Base-by-base conservation (phyloP, 2,113 vertebrate species). In the Ictalurus furcatus region DNA sequence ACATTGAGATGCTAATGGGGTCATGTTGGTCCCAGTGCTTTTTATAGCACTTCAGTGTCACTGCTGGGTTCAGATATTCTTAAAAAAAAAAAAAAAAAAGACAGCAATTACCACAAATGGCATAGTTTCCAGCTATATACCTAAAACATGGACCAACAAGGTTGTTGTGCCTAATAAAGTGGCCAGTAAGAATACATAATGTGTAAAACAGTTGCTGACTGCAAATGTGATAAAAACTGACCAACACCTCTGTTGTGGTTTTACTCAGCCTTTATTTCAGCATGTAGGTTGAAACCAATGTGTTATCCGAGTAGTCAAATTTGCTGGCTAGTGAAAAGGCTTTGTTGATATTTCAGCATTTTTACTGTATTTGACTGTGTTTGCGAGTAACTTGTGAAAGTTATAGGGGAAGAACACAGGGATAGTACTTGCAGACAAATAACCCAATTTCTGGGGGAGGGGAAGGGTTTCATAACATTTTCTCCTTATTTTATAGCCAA, bases 281-380 rank as follows among this genome's bases (percentile, higher is more conserved):
- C 12, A 56, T 56, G 6, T 56, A 56, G 2, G 25, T 12, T 59
- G 30, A n/a, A 71, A 19, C 34, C 1, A 34, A 54, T 63, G 11
- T 56, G 52, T 30, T 80, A 54, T 56, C 5, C 7, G 6, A 16
- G 25, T 9, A 4, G n/a, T 67, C 69, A 87, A 90, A 71, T 40
- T 80, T 52, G 40, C 40, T 63, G 13, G 34, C 37, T n/a, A 58
- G 44, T 84, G 34, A n/a, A 58, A 71, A 30, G n/a, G 16, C 44
- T 56, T 2, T 74, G 58, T 52, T 79, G 58, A 48, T 23, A 65
- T 79, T n/a, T 85, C 65, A 52, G 85, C 85, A 79, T 16, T 65
- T 79, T 52, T 63, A 63, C 73, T 34, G 44, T 52, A 14, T 9
- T 44, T 48, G 25, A 30, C 21, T 12, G 13, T 63, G 73, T 87